Conservation (phyloP, 2,797 vertebrate genomes). For the Sternarchorhynchus goeldii region DNA sequence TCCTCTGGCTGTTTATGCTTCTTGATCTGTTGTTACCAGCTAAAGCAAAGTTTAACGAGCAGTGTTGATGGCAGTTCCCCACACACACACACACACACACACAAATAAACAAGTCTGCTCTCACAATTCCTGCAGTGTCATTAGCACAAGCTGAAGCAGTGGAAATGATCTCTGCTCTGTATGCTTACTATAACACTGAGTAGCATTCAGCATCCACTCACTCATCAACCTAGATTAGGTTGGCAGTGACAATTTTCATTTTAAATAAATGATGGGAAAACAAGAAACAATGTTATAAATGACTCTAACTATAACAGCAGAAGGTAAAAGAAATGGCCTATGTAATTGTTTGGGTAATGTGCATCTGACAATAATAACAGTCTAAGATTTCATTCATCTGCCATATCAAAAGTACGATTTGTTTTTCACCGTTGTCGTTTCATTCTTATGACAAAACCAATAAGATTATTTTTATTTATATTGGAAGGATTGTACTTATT, state of each 20-base stretch:
- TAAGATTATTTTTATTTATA: not conserved
- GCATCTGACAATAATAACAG: slow-evolving; percentile 70
- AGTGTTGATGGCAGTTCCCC: slow-evolving; percentile 49
- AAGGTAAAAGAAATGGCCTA: slow-evolving; percentile 67
- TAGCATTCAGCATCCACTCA: not conserved
- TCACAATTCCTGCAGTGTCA: not conserved
- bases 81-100: slow-evolving; percentile 19
- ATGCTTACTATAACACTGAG: not conserved
- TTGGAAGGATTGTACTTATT: not conserved
- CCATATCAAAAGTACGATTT: slow-evolving; percentile 50
- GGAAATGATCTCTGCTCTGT: not conserved
- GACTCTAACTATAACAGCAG: slow-evolving; percentile 57
- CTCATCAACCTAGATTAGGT: not conserved
- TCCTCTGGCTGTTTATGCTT: slow-evolving; percentile 52
- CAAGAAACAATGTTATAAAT: slow-evolving; percentile 60
- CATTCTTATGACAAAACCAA: slow-evolving; percentile 45
- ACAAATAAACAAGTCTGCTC: not conserved
- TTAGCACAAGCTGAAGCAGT: slow-evolving; percentile 1
- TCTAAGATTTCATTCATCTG: slow-evolving; percentile 63
- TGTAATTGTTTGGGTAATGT: slow-evolving; percentile 67
- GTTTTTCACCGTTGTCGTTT: slow-evolving; percentile 50
- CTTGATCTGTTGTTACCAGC: slow-evolving; percentile 41
- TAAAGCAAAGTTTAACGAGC: slow-evolving; percentile 35
- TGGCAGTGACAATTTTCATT: slow-evolving; percentile 27
- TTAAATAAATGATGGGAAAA: slow-evolving; percentile 60